These are phyloP conservation scores for Philonicus albiceps DNA, from an alignment of 2,888 invertebrate genomes.

Conservation along the genomic window DNA sequence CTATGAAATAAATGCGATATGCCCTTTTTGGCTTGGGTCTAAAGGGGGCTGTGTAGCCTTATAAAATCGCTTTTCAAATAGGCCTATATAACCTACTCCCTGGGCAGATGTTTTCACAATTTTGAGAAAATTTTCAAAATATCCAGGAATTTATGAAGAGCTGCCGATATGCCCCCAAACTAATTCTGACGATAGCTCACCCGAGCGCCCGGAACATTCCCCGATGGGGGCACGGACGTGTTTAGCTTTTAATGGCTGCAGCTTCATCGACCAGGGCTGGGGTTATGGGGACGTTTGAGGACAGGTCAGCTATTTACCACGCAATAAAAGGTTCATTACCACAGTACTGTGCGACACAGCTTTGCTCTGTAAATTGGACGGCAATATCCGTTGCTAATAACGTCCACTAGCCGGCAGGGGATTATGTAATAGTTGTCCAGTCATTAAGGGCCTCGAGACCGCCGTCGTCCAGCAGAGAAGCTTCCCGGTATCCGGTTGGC, in stretches of 20 bases:
- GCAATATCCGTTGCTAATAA: constrained; percentile 18
- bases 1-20: not conserved
- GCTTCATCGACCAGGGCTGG: not conserved
- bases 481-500: not conserved
- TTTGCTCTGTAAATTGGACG: constrained; percentile 19
- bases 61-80: not conserved
- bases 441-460: not conserved
- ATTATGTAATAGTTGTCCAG: constrained; percentile 22
- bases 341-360: not conserved
- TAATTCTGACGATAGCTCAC: not conserved
- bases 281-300: not conserved
- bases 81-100: not conserved
- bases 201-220: not conserved
- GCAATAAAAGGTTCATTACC: constrained; percentile 30
- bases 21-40: not conserved
- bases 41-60: not conserved
- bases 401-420: not conserved
- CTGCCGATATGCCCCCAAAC: not conserved
- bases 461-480: not conserved
- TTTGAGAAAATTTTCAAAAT: not conserved
- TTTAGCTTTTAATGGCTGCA: constrained; percentile 8
- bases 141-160: not conserved
- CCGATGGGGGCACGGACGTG: not conserved
- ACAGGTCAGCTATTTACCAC: constrained; percentile 31
- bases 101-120: not conserved